Conservation (phyloP, 1,140 invertebrate species). For the Orius insidiosus region DNA sequence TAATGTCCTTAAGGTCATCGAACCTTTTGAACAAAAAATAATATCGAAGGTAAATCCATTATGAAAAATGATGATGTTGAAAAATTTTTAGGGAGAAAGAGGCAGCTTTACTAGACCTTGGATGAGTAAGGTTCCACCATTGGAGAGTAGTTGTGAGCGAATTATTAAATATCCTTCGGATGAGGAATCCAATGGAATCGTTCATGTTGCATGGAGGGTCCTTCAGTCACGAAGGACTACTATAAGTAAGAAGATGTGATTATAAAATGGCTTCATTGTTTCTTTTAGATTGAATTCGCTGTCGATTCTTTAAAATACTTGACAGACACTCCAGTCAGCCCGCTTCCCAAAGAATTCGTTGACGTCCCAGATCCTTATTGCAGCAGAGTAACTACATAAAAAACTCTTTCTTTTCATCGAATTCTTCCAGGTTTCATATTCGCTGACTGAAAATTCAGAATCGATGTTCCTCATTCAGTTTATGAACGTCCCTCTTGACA, state of each 20-base stretch:
- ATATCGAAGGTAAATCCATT: slow-evolving; percentile 40
- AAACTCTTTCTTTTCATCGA: too few species aligned
- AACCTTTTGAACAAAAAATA: slow-evolving; percentile 62
- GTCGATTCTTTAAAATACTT: slow-evolving; percentile 66
- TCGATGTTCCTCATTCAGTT: slow-evolving; percentile 51
- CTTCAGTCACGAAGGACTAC: slow-evolving; percentile 37
- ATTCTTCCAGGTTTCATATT: slow-evolving; percentile 41
- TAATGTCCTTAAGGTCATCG: slow-evolving; percentile 55
- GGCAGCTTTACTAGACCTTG: slow-evolving; percentile 52
- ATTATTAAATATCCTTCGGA: slow-evolving; percentile 58
- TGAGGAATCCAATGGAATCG: slow-evolving; percentile 68
- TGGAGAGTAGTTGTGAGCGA: slow-evolving; percentile 32
- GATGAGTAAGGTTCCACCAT: slow-evolving; percentile 48
- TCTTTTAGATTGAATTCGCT: slow-evolving; percentile 36
- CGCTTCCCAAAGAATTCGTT: slow-evolving; percentile 67
- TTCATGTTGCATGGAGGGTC: slow-evolving; percentile 66
- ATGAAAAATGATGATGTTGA: background rate
- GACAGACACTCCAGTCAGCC: slow-evolving; percentile 65
- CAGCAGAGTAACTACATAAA: slow-evolving; percentile 52
- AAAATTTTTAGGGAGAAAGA: slow-evolving; percentile 30
- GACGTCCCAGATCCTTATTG: slow-evolving; percentile 67
- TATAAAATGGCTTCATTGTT: slow-evolving; percentile 15
- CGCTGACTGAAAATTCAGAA: slow-evolving; percentile 51
- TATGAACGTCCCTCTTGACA: slow-evolving; percentile 54
- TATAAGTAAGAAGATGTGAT: slow-evolving; percentile 26